phyloP scores from a whole-genome alignment of 1,140 invertebrate species.

The Drosophila repleta region DNA sequence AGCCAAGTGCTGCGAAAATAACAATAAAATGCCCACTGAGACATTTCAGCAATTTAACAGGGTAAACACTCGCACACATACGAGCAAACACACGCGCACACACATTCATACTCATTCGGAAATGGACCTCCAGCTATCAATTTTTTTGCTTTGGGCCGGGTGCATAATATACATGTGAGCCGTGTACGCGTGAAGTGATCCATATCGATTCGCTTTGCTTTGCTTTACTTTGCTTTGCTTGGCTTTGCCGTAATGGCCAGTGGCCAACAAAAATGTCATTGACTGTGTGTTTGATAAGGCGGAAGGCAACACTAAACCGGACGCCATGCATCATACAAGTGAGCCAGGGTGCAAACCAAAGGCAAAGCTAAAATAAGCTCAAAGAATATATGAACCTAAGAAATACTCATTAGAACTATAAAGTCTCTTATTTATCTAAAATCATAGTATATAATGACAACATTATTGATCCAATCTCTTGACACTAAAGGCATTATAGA shows the following conservation, averaged over 20 bases:
- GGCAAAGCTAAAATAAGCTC: constrained; percentile 14
- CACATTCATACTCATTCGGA: constrained; percentile 2
- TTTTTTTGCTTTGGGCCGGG: constrained; percentile 38
- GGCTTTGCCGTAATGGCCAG: constrained; percentile 9
- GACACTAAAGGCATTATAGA: no score
- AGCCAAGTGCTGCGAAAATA: constrained; percentile 69
- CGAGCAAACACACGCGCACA: constrained; percentile 27
- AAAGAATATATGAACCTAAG: not conserved
- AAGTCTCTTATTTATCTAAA: not conserved
- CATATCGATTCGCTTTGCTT: constrained; percentile 23
- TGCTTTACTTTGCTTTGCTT: constrained; percentile 1
- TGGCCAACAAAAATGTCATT: constrained; percentile 64
- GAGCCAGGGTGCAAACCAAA: constrained; percentile 9
- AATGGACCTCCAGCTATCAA: constrained; percentile 35
- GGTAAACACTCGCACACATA: constrained; percentile 36
- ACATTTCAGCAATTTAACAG: constrained; percentile 16
- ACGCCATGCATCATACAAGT: constrained; percentile 24
- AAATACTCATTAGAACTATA: not conserved
- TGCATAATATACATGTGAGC: constrained; percentile 26
- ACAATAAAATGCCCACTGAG: constrained; percentile 35
- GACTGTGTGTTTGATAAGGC: constrained; percentile 56
- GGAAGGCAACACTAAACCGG: constrained; percentile 32
- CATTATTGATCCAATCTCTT: no score
- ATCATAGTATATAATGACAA: no score
- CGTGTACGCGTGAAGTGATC: constrained; percentile 25